Evolutionary conservation across 2,113 vertebrate species (phyloP).

Genomic region (Stomatorhinus ivindoensis): DNA sequence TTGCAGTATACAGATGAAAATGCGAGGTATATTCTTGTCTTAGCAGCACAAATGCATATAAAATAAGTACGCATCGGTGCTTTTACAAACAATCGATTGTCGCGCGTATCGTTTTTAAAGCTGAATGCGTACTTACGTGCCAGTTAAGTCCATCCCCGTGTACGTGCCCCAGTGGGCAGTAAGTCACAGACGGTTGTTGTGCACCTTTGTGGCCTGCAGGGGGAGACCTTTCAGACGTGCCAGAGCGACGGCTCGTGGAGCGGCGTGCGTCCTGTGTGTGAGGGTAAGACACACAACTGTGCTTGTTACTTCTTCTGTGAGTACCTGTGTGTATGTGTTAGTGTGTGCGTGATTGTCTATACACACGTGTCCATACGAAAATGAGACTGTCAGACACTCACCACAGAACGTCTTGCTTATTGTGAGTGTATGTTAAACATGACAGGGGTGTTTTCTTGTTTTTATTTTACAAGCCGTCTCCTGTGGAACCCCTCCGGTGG

Average conservation of each 20-base stretch:
- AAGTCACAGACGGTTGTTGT: not conserved
- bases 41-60: too few relatives aligned
- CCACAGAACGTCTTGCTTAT: not conserved
- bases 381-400: not conserved
- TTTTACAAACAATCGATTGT: too few relatives aligned
- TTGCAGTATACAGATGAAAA: too few relatives aligned
- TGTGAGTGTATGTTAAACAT: not conserved
- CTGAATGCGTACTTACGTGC: too few relatives aligned
- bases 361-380: not conserved
- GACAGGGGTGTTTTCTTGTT: not conserved
- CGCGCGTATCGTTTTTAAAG: too few relatives aligned
- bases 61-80: too few relatives aligned
- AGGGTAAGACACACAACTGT: slow-evolving; percentile 61
- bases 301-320: not conserved
- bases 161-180: not conserved
- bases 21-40: too few relatives aligned
- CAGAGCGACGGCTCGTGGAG: slow-evolving; percentile 76
- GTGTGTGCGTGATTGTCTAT: not conserved
- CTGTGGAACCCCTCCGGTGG: slow-evolving; percentile 73
- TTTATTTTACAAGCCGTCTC: slow-evolving; percentile 46
- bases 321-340: slow-evolving; percentile 14
- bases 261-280: slow-evolving; percentile 68
- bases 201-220: slow-evolving; percentile 52
- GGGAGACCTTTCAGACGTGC: slow-evolving; percentile 70
- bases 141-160: not conserved